A percentile compares a stretch with the other conserved stretches of the same genome.
phyloP scores from a whole-genome alignment of 1,140 invertebrate genomes.

The Drosophila ogumai region DNA sequence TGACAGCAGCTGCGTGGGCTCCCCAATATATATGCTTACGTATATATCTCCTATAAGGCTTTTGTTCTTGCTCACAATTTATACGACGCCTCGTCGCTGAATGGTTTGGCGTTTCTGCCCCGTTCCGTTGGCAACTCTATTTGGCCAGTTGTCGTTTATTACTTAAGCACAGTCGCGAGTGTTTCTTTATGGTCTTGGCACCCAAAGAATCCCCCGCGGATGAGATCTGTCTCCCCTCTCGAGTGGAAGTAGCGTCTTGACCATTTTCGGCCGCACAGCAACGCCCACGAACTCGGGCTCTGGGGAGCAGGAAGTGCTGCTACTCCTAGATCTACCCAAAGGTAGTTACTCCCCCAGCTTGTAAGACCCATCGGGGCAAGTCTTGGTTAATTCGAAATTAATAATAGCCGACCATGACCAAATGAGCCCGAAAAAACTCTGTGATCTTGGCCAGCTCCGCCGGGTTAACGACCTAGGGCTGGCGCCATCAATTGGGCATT shows the following conservation, averaged over 20 bases:
- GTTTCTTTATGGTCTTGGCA: conserved; percentile 68
- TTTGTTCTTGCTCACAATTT: conserved; percentile 70
- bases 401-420: conserved; percentile 72
- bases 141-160: conserved; percentile 69
- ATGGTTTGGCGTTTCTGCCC: conserved; percentile 43
- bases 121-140: conserved; percentile 67
- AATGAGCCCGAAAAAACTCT: conserved; percentile 32
- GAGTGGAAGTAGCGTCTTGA: conserved; percentile 66
- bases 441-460: conserved; percentile 12
- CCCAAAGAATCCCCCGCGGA: conserved; percentile 14
- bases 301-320: conserved; percentile 64
- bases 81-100: conserved; percentile 71
- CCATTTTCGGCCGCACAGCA: conserved; percentile 62
- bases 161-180: conserved; percentile 49
- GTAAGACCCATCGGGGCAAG: conserved; percentile 39
- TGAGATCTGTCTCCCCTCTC: conserved; percentile 26
- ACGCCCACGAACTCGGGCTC: conserved; percentile 47
- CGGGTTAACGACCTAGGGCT: conserved; percentile 52
- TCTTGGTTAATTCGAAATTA: conserved; percentile 80
- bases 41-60: conserved; percentile 18
- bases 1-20: conserved; percentile 69
- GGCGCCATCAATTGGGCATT: conserved; percentile 71
- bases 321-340: conserved; percentile 3
- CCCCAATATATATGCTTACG: not conserved
- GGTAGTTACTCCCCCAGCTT: conserved; percentile 23